phyloP scores from a whole-genome alignment of 2,797 vertebrate species.

The Propithecus perrieri region DNA sequence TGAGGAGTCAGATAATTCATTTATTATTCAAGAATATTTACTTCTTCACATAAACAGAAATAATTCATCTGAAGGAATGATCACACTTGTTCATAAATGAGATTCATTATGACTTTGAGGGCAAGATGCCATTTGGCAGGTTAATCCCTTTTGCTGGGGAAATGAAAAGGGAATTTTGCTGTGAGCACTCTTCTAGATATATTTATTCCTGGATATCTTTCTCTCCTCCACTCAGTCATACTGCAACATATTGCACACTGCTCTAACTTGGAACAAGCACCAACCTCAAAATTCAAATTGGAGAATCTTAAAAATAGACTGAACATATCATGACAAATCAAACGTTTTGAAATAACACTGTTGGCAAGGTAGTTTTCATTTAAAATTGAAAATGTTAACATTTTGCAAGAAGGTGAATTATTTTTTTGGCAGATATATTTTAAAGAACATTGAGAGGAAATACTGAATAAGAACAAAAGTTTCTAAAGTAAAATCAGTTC shows the following conservation, averaged over 20 bases:
- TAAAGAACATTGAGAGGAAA: constrained; percentile 68
- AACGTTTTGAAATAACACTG: constrained; percentile 78
- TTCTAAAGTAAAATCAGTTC: constrained; percentile 34
- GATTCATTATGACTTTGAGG: constrained; percentile 43
- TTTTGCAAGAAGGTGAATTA: constrained; percentile 77
- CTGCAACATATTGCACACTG: constrained; percentile 74
- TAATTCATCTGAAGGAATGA: constrained; percentile 17
- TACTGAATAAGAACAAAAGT: constrained; percentile 61
- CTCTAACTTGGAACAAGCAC: constrained; percentile 75
- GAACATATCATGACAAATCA: constrained; percentile 80
- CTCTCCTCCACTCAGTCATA: constrained; percentile 57
- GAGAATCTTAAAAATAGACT: constrained; percentile 78
- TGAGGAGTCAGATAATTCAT: background rate
- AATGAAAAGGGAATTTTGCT: constrained; percentile 47
- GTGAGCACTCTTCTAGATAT: constrained; percentile 42
- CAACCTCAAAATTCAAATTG: constrained; percentile 75
- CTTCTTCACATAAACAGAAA: background rate
- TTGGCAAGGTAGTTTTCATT: constrained; percentile 75
- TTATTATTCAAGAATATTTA: background rate
- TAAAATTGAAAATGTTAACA: constrained; percentile 78
- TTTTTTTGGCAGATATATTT: constrained; percentile 68
- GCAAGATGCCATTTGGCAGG: constrained; percentile 34
- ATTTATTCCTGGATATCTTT: constrained; percentile 69
- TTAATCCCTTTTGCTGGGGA: constrained; percentile 29
- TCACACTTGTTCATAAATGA: constrained; percentile 23